phyloP scores from a whole-genome alignment of 2,797 vertebrate genomes.

The Enoplosus armatus region DNA sequence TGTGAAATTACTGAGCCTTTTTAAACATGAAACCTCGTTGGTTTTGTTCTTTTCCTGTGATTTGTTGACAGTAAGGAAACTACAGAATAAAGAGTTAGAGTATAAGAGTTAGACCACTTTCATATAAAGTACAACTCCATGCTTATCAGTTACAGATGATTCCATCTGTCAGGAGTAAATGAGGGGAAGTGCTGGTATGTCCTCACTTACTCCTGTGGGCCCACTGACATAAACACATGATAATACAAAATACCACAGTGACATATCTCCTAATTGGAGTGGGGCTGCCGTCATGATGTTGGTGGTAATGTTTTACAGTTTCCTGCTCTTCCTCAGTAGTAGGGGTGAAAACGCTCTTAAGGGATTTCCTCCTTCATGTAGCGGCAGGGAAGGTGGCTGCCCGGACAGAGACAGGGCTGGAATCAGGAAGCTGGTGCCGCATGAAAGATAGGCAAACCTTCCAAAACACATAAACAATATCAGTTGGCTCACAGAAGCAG shows the following conservation, averaged over 20 bases:
- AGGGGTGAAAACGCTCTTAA: slow-evolving; percentile 26
- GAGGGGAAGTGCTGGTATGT: slow-evolving; percentile 25
- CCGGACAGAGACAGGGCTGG: background rate
- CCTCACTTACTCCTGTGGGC: background rate
- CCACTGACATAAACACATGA: background rate
- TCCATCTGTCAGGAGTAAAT: background rate
- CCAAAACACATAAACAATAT: slow-evolving; percentile 16
- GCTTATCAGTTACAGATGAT: background rate
- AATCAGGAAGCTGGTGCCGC: slow-evolving; percentile 40
- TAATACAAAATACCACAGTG: background rate
- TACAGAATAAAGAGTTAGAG: background rate
- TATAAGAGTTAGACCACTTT: background rate
- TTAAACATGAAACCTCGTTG: no score
- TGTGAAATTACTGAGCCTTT: no score
- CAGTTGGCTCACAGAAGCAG: background rate
- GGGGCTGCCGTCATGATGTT: background rate
- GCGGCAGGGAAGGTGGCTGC: background rate
- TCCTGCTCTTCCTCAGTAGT: slow-evolving; percentile 33
- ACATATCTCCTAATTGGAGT: background rate
- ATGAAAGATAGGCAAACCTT: background rate
- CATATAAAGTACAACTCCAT: background rate
- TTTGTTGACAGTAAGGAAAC: background rate
- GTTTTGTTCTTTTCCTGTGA: background rate
- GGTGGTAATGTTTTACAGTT: slow-evolving; percentile 1
- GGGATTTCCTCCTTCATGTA: slow-evolving; percentile 55